phyloP scores from a whole-genome alignment of 2,888 invertebrate genomes.

The Diarsia mendica region DNA sequence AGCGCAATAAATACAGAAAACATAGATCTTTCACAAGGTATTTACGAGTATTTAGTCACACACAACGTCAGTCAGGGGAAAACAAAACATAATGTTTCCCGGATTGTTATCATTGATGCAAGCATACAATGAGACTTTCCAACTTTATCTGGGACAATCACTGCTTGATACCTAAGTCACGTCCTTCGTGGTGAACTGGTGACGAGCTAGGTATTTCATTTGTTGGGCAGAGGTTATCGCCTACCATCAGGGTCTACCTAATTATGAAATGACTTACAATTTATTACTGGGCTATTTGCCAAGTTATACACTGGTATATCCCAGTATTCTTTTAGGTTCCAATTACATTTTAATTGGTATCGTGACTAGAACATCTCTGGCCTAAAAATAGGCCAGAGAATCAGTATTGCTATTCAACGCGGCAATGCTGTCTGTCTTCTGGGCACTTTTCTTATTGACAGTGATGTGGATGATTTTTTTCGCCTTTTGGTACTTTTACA shows the following conservation, averaged over 20 bases:
- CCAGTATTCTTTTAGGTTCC: neutral
- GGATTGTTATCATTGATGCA: neutral
- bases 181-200: neutral
- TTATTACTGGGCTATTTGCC: neutral
- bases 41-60: neutral
- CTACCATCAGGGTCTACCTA: slow-evolving; percentile 9
- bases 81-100: neutral
- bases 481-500: no score
- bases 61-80: neutral
- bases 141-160: neutral
- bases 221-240: slow-evolving; percentile 27
- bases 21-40: neutral
- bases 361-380: no score
- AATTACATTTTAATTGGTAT: neutral
- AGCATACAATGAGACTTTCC: slow-evolving; percentile 1
- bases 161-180: slow-evolving; percentile 1
- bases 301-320: neutral
- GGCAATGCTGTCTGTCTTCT: no score
- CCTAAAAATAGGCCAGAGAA: no score
- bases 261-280: slow-evolving; percentile 7
- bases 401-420: no score
- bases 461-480: no score
- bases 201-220: neutral
- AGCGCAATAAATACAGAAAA: no score
- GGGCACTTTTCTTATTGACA: no score